A percentile compares a stretch with the other conserved stretches of the same genome.
phyloP scores from a whole-genome alignment of 2,113 vertebrate genomes.

The Centropristis striata region DNA sequence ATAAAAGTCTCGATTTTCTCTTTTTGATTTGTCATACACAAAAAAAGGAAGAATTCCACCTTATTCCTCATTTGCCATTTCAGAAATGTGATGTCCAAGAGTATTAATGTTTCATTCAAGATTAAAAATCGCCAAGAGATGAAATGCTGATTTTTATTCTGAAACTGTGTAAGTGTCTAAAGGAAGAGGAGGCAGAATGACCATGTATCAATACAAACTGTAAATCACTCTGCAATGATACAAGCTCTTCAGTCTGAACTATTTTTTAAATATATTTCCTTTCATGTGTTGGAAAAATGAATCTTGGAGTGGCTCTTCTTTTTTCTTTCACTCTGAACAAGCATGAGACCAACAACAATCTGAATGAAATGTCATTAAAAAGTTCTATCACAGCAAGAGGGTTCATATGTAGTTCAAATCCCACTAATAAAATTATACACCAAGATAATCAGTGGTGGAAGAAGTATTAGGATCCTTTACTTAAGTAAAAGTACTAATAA shows the following conservation, averaged over 20 bases:
- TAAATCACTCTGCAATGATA: conserved; percentile 91
- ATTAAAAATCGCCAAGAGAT: conserved; percentile 80
- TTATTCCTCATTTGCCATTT: conserved; percentile 90
- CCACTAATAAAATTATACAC: no score
- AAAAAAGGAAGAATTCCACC: conserved; percentile 12
- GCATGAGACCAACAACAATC: not conserved
- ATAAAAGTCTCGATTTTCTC: conserved; percentile 89
- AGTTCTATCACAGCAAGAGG: no score
- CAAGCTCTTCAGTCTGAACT: conserved; percentile 91
- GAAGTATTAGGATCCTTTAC: no score
- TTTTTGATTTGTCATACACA: conserved; percentile 91
- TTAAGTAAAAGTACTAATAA: no score
- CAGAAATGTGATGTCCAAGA: conserved; percentile 93
- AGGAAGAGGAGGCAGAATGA: conserved; percentile 87
- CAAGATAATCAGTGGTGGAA: no score
- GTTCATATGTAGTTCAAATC: no score
- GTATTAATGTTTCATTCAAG: conserved; percentile 92
- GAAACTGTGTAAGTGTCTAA: conserved; percentile 89
- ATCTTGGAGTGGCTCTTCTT: conserved; percentile 82
- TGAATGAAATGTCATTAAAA: no score
- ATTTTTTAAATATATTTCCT: conserved; percentile 96
- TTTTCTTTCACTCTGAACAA: conserved; percentile 37
- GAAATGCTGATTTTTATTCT: conserved; percentile 91
- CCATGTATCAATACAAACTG: conserved; percentile 87
- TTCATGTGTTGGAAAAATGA: conserved; percentile 94